Base-by-base conservation (phyloP, 2,888 invertebrate species). In the Capitulum mitella region DNA sequence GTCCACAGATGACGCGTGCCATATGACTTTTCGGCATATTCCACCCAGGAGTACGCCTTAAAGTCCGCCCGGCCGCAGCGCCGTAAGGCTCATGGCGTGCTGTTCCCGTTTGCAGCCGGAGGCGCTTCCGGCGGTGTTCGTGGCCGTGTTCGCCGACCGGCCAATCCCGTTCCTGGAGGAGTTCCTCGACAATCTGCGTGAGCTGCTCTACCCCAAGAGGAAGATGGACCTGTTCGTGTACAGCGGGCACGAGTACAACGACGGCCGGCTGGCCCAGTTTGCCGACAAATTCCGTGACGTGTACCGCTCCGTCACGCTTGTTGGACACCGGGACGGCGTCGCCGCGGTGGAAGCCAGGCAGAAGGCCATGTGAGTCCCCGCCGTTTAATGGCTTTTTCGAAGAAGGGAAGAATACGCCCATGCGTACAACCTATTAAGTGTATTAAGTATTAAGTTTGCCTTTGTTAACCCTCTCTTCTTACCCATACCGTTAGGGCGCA, bases 261-360 rank as follows among this genome's bases (percentile, higher is more conserved):
- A 82, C 48, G 83, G 84, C 78, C 83, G 84, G 78, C 84, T 86
- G 12, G 82, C 84, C 81, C 81, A 83, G 32, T 32, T 61, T 5
- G 61, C n/a, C 0, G 61, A 61, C 14, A n/a, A 32, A 8, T 10
- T n/a, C 32, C 12, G 32, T 32, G 61, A 16, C n/a, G 32, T 32
- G 10, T 61, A 61, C 32, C 32, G 6, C n/a, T 61, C 61, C 32
- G 61, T 32, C n/a, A 32, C 10, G 32, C 16, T 61, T n/a, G 10
- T 61, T 0, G 16, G 32, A 12, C 32, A 6, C 32, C 32, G 14
- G 14, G 32, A 61, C 1, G 82, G 83, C 37, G 82, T 92, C 19
- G 87, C 88, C n/a, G 93, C 93, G 85, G 87, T 80, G 80, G 84
- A 84, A 80, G 88, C 86, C 2, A 83, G 87, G 43, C 86, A 87